phyloP scores from a whole-genome alignment of 1,140 invertebrate genomes.

The Drosophila sturtevanti region DNA sequence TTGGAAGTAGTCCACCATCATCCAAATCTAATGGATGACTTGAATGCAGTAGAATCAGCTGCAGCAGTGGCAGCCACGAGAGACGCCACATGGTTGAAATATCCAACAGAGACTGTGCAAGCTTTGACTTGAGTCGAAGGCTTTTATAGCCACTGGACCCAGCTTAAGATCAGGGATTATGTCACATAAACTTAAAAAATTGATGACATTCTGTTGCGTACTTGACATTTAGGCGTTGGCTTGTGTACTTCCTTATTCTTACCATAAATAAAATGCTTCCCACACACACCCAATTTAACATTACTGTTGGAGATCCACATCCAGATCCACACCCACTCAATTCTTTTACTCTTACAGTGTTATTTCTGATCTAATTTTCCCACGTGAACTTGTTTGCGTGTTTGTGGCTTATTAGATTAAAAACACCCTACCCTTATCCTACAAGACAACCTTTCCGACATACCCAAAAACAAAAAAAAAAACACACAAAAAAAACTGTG shows the following conservation, averaged over 20 bases:
- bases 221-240: conserved; percentile 54
- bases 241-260: conserved; percentile 49
- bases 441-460: conserved; percentile 36
- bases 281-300: conserved; percentile 64
- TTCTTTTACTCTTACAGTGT: conserved; percentile 5
- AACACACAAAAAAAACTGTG: conserved; percentile 4
- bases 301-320: conserved; percentile 4
- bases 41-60: conserved; percentile 10
- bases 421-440: conserved; percentile 48
- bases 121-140: conserved; percentile 2
- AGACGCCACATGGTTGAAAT: conserved; percentile 43
- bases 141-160: conserved; percentile 62
- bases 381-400: conserved; percentile 79
- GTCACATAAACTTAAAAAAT: conserved; percentile 67
- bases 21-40: conserved; percentile 33
- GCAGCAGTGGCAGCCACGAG: conserved; percentile 34
- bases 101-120: conserved; percentile 47
- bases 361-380: conserved; percentile 71
- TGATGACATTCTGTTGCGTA: conserved; percentile 55
- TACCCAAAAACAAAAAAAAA: conserved; percentile 33
- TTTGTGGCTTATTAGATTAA: conserved; percentile 75
- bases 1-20: conserved; percentile 9
- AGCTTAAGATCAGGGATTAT: conserved; percentile 22
- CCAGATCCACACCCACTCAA: conserved; percentile 42
- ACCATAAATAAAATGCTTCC: conserved; percentile 68